Percentiles rank a stretch among this genome's conserved stretches.
phyloP scores from a whole-genome alignment of 2,113 vertebrate genomes.

The Melanotaenia duboulayi region DNA sequence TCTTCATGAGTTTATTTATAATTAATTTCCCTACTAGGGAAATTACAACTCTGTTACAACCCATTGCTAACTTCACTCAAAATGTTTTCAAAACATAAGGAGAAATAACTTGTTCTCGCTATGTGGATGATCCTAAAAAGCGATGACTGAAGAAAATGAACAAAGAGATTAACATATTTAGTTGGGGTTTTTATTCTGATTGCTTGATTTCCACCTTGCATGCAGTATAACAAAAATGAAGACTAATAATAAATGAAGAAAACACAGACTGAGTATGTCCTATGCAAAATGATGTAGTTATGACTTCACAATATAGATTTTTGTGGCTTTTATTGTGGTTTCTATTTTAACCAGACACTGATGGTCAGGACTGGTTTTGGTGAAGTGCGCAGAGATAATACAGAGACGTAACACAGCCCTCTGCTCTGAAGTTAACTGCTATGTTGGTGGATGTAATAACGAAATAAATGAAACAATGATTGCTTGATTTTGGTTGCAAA shows the following conservation, averaged over 20 bases:
- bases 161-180: conserved; percentile 41
- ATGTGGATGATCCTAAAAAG: conserved; percentile 39
- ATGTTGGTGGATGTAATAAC: neutral
- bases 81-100: conserved; percentile 14
- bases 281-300: neutral
- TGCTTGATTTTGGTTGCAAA: no score
- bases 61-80: neutral
- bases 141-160: conserved; percentile 34
- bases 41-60: conserved; percentile 16
- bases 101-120: conserved; percentile 23
- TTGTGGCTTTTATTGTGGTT: neutral
- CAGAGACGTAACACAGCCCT: neutral
- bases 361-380: neutral
- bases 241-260: conserved; percentile 1
- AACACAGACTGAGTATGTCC: conserved; percentile 9
- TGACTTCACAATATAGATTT: neutral
- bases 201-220: conserved; percentile 66
- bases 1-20: conserved; percentile 6
- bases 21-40: neutral
- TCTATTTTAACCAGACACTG: no score
- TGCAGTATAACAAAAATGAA: conserved; percentile 61
- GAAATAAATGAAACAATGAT: neutral
- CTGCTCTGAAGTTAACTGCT: neutral
- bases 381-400: neutral
- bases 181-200: conserved; percentile 52